Evolutionary conservation across 2,113 vertebrate genomes (phyloP).

Genomic region (Benthochromis sp.): DNA sequence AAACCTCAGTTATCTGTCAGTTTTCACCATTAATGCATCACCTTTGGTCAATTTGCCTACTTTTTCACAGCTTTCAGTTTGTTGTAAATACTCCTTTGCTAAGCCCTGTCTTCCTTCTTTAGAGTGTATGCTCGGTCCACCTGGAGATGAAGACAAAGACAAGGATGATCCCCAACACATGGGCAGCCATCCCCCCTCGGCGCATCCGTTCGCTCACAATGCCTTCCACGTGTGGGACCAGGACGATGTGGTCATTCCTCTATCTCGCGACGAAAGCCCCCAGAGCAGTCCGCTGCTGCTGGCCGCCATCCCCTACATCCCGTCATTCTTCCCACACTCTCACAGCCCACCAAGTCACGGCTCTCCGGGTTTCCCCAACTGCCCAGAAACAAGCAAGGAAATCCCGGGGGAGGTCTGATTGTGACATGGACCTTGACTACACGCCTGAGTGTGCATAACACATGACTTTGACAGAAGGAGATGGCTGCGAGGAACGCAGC

Average conservation of each 20-base stretch:
- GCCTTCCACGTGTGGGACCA: conserved; percentile 76
- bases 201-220: conserved; percentile 62
- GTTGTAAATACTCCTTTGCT: background rate
- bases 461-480: background rate
- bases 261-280: conserved; percentile 40
- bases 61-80: background rate
- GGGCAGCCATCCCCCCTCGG: conserved; percentile 7
- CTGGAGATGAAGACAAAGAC: conserved; percentile 49
- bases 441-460: background rate
- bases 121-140: conserved; percentile 75
- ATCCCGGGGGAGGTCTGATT: conserved; percentile 29
- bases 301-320: conserved; percentile 65
- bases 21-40: background rate
- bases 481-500: background rate
- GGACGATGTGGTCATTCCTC: conserved; percentile 65
- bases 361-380: background rate
- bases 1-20: background rate
- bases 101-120: background rate
- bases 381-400: conserved; percentile 4
- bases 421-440: background rate
- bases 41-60: background rate
- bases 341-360: conserved; percentile 36
- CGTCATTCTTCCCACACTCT: conserved; percentile 63
- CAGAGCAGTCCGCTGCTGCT: conserved; percentile 62
- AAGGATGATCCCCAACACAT: conserved; percentile 9